Evolutionary conservation across 2,113 vertebrate species (phyloP), one percentile per base, ranked within the genome.

Genomic region (Taurulus bubalis): DNA sequence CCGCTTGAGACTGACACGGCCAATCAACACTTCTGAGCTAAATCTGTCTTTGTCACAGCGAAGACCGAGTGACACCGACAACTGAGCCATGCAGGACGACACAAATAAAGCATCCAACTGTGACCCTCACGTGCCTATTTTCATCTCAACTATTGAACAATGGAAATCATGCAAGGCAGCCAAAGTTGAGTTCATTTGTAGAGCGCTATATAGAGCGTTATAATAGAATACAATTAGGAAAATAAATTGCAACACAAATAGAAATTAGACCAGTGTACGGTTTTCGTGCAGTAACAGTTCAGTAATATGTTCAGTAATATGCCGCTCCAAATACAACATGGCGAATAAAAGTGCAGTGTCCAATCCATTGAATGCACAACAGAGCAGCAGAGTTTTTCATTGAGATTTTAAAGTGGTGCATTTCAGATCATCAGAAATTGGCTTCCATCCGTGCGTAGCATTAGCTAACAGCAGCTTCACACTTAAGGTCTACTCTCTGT

Each of bases 41-140:
- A 72, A 73, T 73, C 32, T 63, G 71, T 68, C 60, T 28, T 38
- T 53, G 24, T 69, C 71, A 34, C 82, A 67, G 5, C 28, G 72
- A n/a, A 2, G 6, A 26, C 40, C 73, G 64, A 79, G 67, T 72
- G 80, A 84, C 75, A 63, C 75, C 58, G 83, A 71, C 36, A 40
- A 42, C 51, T 86, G 62, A 83, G 75, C 85, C 75, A 71, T 42
- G 67, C 64, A 51, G 34, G 47, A 63, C 34, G 63, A 62, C 28
- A n/a, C 34, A 28, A 72, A 24, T 34, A 45, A 30, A 28, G 49
- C 18, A 0, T 49, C 9, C 36, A 70, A 18, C 30, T 0, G 6
- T 38, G 30, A 77, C 55, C 70, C 36, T 66, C 45, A 1, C 56
- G 42, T 53, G 51, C 12, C 18, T 24, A 8, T 49, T 55, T 72